Evolutionary conservation across 1,140 invertebrate genomes (phyloP), one percentile per base, ranked within the genome.

Genomic region (Eufriesea mexicana): DNA sequence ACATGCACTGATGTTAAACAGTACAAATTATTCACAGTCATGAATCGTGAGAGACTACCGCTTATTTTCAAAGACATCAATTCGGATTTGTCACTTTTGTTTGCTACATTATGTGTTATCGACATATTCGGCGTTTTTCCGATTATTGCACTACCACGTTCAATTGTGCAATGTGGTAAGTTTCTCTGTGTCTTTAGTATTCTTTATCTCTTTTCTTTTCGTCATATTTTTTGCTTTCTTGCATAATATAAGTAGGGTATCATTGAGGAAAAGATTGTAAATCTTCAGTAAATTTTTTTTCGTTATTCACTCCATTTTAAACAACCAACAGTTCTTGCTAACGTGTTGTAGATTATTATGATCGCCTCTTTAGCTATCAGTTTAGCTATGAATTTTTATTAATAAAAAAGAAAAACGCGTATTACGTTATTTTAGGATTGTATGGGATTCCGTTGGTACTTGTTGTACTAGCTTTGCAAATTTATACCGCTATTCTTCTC

Each of bases 81-180:
- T 79, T 86, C 92, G 0, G 96, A 96, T 0, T 92, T 97, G 18
- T 96, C 96, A 23, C 92, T 97, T 1, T 90, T 97, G 59, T 97
- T 97, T 90, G 96, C 97, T 0, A 95, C 96, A 12, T 93, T 97
- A 23, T 97, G 97, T 89, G 96, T 98, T 25, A 94, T 97, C 12
- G 97, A 97, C 92, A 95, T 98, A 68, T 97, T 98, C 88, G 97
- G 97, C 55, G 97, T 98, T 0, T 97, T 97, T 90, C 97, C 97
- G 0, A 96, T 98, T 5, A 95, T 97, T 2, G 95, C 96, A 8
- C 90, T 98, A 73, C 97, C 97, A 0, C 95, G 96, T 81, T 94
- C 96, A 28, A 95, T 97, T 28, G 96, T 97, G 25, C 94, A 96
- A 84, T 97, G 97, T 85, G 96, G 96, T 97, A 77, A 92, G 91